phyloP scores from a whole-genome alignment of 2,888 invertebrate species.

The Seira sanloemensis region DNA sequence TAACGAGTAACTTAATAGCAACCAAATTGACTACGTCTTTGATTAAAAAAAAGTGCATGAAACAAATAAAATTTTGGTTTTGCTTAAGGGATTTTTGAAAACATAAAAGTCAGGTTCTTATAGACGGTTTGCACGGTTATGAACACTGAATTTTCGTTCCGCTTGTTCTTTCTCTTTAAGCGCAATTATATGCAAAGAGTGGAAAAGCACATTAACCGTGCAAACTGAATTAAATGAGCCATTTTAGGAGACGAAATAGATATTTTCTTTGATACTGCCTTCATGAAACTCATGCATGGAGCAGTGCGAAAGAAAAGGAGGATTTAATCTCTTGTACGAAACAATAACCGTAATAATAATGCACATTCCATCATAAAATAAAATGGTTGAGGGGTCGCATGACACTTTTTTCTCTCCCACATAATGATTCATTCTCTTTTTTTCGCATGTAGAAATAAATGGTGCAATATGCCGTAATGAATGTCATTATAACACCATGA shows the following conservation, averaged over 20 bases:
- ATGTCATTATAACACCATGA: constrained; percentile 16
- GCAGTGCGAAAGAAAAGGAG: not conserved
- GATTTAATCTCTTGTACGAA: not conserved
- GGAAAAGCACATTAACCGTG: constrained; percentile 61
- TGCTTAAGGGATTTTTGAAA: not conserved
- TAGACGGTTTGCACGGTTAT: not conserved
- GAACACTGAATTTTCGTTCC: constrained; percentile 5
- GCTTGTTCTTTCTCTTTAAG: constrained; percentile 19
- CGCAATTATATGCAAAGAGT: constrained; percentile 42
- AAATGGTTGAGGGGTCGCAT: constrained; percentile 56
- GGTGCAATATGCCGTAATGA: constrained; percentile 1
- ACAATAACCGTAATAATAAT: constrained; percentile 34
- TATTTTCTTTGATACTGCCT: constrained; percentile 24
- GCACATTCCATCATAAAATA: constrained; percentile 46
- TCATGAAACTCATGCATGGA: not conserved
- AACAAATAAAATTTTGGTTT: not conserved
- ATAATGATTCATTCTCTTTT: not conserved
- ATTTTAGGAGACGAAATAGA: constrained; percentile 45
- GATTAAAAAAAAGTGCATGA: not conserved
- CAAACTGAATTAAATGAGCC: constrained; percentile 64
- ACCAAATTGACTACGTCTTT: not conserved
- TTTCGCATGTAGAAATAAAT: constrained; percentile 9
- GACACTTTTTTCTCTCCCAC: constrained; percentile 36
- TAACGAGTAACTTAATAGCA: not conserved
- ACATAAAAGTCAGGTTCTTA: not conserved